phyloP scores from a whole-genome alignment of 2,888 invertebrate species.

The Plagodis pulveraria region DNA sequence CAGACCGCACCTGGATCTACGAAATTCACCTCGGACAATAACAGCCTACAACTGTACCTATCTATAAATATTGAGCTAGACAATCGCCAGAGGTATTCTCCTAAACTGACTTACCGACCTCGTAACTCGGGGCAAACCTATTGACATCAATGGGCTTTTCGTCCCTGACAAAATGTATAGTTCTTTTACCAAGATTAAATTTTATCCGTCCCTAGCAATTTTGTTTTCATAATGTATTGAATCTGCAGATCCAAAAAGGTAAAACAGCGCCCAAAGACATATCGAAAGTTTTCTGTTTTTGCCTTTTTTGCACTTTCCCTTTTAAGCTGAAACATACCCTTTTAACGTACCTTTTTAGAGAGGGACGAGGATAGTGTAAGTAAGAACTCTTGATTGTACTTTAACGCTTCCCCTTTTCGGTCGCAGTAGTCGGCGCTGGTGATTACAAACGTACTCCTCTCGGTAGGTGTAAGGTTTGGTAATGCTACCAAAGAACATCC shows the following conservation, averaged over 20 bases:
- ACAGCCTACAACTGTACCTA: slow-evolving; percentile 9
- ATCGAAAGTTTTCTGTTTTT: slow-evolving; percentile 8
- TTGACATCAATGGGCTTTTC: slow-evolving; percentile 51
- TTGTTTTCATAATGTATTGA: slow-evolving; percentile 46
- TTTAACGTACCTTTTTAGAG: slow-evolving; percentile 53
- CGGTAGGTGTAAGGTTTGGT: slow-evolving; percentile 49
- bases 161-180: slow-evolving; percentile 47
- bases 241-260: slow-evolving; percentile 35
- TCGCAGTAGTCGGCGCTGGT: slow-evolving; percentile 75
- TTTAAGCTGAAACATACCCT: slow-evolving; percentile 7
- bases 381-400: slow-evolving; percentile 76
- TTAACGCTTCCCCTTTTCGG: slow-evolving; percentile 64
- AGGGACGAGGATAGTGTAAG: slow-evolving; percentile 66
- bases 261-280: slow-evolving; percentile 14
- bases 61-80: slow-evolving; percentile 13
- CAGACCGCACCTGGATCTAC: too few species aligned
- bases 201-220: slow-evolving; percentile 44
- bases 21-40: not conserved
- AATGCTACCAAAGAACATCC: slow-evolving; percentile 64
- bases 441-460: slow-evolving; percentile 65
- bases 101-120: slow-evolving; percentile 30
- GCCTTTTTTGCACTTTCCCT: slow-evolving; percentile 11
- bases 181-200: slow-evolving; percentile 47
- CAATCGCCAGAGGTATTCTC: slow-evolving; percentile 12
- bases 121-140: slow-evolving; percentile 43